Evolutionary conservation across 1,140 invertebrate genomes (phyloP), one percentile per base, ranked within the genome.

Genomic region (Ylistrum balloti): DNA sequence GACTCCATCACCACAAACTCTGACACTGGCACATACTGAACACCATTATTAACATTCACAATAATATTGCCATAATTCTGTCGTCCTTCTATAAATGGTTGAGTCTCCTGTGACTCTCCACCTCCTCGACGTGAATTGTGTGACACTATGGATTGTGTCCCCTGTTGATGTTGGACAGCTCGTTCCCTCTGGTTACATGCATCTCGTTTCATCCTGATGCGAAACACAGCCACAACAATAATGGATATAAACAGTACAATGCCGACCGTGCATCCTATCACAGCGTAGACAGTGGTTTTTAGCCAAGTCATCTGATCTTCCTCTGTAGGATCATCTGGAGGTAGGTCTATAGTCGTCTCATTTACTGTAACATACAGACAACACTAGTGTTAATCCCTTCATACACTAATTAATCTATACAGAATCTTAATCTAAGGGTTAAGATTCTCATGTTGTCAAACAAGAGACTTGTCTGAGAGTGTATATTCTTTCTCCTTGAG

Each of bases 31-130:
- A 95, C 93, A 90, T 94, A 95, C 87, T 95, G 94, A 11, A 95
- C 93, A 9, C 95, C 94, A 89, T 95, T 95, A 89, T 95, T 95
- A 0, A 95, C 94, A 93, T 94, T 95, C 7, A 95, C 93, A 87
- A 95, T 95, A 38, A 95, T 95, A 92, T 95, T 95, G 45, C 94
- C 93, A 91, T 93, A 94, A 56, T 94, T 93, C 9, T 93, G 91
- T 0, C 92, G 91, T 0, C 93, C 86, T 5, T 89, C 88, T 33
- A 92, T 87, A 87, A 95, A 95, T 33, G 94, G 94, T 33, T 95
- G 93, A 85, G 93, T 91, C 90, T 95, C 94, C 56, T 41, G 22
- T 88, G 34, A 38, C 32, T 91, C 89, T 90, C 85, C 34, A 88
- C 34, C 41, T 35, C 34, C 41, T 35, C 85, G 48, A 34, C 89